Base-by-base conservation (phyloP, 2,888 invertebrate species). In the Sycophila texana region DNA sequence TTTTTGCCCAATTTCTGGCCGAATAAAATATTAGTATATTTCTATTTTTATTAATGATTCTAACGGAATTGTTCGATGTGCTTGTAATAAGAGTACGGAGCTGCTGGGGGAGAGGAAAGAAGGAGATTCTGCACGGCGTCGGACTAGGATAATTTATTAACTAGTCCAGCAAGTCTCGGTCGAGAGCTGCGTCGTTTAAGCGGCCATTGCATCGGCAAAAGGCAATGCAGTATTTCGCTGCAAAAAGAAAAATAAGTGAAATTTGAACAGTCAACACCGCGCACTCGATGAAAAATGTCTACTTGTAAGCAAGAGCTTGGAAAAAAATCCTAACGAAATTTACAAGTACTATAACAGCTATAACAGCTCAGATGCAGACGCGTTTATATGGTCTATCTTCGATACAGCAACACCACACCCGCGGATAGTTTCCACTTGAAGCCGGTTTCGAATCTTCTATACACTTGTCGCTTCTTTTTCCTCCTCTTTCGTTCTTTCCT, bases 91-190 rank as follows among this genome's bases (percentile, higher is more conserved):
- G 26, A 26, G 26, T 26, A 26, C 26, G 26, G 3, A 26, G 26
- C 26, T 26, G 26, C 26, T 26, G 26, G 26, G 3, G 26, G 26
- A 26, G 26, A 26, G 26, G 26, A 26, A 26, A 26, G 26, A 26
- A 26, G 26, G 26, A 26, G 26, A 26, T 26, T 26, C 26, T 26
- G 26, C 84, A 87, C 86, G 87, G 88, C 87, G 85, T 86, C 85
- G 76, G 86, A 84, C 86, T 86, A 86, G 85, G 86, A 87, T 88
- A 88, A 88, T 88, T 88, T 88, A 88, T 88, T 88, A 88, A 88
- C 88, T 88, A 88, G 88, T 88, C 87, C 86, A 85, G 85, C 87
- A 83, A 85, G 88, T 87, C 84, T 58, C 57, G 20, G 14, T 4
- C 1, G 7, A 12, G 58, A 20, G 5, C 3, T 4, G 55, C 57